A percentile compares a stretch with the other conserved stretches of the same genome.
Evolutionary conservation across 2,797 vertebrate species (phyloP).

Genomic region (Denticeps clupeoides): DNA sequence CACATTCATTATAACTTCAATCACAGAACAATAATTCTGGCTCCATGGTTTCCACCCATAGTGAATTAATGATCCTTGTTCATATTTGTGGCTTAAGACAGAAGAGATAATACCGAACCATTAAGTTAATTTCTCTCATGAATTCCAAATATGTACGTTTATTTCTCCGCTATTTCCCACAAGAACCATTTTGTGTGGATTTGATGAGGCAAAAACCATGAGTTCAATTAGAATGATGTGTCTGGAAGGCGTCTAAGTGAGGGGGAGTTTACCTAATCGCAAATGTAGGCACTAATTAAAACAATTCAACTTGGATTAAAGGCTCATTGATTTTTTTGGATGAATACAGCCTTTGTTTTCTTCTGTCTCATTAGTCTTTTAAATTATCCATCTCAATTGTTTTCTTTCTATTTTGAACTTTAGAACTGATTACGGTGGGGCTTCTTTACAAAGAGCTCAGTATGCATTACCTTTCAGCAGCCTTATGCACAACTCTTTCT

Average conservation of each 20-base stretch:
- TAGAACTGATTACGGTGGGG: slow-evolving; percentile 31
- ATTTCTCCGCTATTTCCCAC: too few species aligned
- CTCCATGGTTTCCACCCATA: slow-evolving; percentile 23
- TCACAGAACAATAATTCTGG: slow-evolving; percentile 20
- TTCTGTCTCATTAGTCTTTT: slow-evolving; percentile 34
- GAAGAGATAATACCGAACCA: slow-evolving; percentile 24
- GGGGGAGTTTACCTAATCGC: slow-evolving; percentile 37
- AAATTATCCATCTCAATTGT: slow-evolving; percentile 32
- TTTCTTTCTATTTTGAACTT: slow-evolving; percentile 17
- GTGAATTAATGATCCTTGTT: slow-evolving; percentile 28
- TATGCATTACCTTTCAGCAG: slow-evolving; percentile 6
- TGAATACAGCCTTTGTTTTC: slow-evolving; percentile 40
- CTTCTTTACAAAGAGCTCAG: slow-evolving; percentile 24
- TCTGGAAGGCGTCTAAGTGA: slow-evolving; percentile 11
- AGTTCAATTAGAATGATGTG: slow-evolving; percentile 8
- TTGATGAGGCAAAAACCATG: slow-evolving; percentile 15
- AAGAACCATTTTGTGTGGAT: slow-evolving; percentile 6
- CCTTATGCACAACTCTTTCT: slow-evolving; percentile 15
- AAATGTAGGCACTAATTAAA: slow-evolving; percentile 45
- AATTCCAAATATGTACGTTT: too few species aligned
- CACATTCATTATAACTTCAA: slow-evolving; percentile 10
- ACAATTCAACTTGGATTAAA: slow-evolving; percentile 45
- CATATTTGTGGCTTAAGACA: slow-evolving; percentile 16
- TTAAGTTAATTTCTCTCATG: slow-evolving; percentile 18
- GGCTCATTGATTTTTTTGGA: slow-evolving; percentile 43